Evolutionary conservation across 2,113 vertebrate species (phyloP), one percentile per base, ranked within the genome.

Genomic region (Ophiodon elongatus): DNA sequence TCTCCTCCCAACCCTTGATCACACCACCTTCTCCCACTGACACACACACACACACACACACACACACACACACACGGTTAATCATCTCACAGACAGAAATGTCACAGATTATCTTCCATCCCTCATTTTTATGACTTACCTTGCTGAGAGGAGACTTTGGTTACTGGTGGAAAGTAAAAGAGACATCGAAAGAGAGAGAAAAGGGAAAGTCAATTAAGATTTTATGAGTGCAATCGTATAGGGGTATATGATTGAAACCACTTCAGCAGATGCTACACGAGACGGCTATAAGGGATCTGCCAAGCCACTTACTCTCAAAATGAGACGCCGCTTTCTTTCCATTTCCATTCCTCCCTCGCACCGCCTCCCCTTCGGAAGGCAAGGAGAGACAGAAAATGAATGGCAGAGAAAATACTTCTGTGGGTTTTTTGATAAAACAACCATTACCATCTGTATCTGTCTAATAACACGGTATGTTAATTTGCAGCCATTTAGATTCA

Each of bases 1-100:
- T 94, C 89, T 97, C 97, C 2, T 93, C 96, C 97, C 97, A 98
- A 84, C 96, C 96, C 69, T 95, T 96, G 90, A 98, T 97, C 33
- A 96, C 96, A 4, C 97, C 97, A 1, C 96, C 95, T 19, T 87
- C 84, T 83, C 94, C 95, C 62, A 96, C 95, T 96, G 86, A 75
- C 33, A 77, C 54, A 81, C 60, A 84, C 15, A 85, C 65, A 84
- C 35, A 86, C 74, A 86, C 64, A 89, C 60, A 79, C 31, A 74
- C 25, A 73, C 33, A 80, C 41, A 72, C 60, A 76, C 29, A 66
- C 33, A 80, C 4, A 80, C 64, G 27, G 72, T 86, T 65, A 90
- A 72, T 78, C 54, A 35, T 78, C 68, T 25, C 41, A 41, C 2
- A 74, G 17, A 70, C 50, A 21, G 35, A 47, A 66, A 27, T 27